These are phyloP conservation scores for Platycercus adscitus DNA, from an alignment of 2,113 vertebrate genomes.

Conservation along the genomic window DNA sequence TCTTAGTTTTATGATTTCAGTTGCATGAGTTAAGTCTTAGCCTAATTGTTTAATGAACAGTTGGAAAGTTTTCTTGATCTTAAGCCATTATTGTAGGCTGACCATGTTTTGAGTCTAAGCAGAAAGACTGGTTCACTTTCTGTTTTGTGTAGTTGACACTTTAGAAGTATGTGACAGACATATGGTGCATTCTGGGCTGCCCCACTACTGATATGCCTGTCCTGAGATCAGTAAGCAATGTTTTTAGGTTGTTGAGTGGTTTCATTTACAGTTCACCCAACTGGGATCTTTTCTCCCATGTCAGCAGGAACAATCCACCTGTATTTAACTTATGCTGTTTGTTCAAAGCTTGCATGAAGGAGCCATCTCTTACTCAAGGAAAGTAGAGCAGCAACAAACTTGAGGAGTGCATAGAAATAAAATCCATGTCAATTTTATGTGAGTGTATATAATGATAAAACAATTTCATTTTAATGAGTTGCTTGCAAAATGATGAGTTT, in stretches of 20 bases:
- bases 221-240: not conserved
- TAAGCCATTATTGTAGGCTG: conserved; percentile 14
- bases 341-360: not conserved
- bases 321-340: not conserved
- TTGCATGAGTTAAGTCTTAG: conserved; percentile 24
- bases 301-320: not conserved
- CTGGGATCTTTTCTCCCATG: not conserved
- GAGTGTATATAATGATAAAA: not conserved
- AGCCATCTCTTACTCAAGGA: not conserved
- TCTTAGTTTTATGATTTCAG: conserved; percentile 36
- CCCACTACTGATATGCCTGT: not conserved
- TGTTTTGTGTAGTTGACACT: conserved; percentile 22
- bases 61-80: conserved; percentile 53
- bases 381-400: not conserved
- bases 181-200: not conserved
- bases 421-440: conserved; percentile 7
- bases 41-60: conserved; percentile 43
- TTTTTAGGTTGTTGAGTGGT: not conserved
- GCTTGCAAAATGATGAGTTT: conserved; percentile 21
- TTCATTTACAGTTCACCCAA: not conserved
- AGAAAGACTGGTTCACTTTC: not conserved
- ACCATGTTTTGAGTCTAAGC: not conserved
- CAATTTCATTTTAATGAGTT: conserved; percentile 25
- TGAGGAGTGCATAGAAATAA: not conserved
- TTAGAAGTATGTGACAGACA: not conserved